These are phyloP conservation scores for Coregonus suidteri DNA, from an alignment of 2,797 vertebrate species.

Conservation along the genomic window DNA sequence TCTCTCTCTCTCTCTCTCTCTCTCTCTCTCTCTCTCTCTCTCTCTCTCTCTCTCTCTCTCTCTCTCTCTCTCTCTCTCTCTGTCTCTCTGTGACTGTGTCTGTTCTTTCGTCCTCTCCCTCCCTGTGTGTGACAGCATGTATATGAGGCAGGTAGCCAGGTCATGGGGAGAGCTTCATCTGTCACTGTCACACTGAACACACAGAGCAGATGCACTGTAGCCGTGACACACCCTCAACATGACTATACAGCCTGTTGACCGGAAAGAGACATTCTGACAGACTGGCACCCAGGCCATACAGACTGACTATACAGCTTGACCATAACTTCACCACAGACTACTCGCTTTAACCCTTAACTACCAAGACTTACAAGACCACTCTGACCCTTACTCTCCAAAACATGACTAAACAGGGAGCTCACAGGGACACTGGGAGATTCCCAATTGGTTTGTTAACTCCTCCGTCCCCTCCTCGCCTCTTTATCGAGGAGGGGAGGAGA, in stretches of 20 bases:
- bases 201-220: constrained; percentile 31
- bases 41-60: no score
- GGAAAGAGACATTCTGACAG: constrained; percentile 1
- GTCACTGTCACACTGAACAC: constrained; percentile 46
- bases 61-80: neutral
- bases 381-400: neutral
- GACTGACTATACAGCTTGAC: neutral
- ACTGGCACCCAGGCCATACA: neutral
- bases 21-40: no score
- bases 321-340: no score
- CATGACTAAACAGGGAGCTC: neutral
- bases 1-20: no score
- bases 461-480: no score
- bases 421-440: neutral
- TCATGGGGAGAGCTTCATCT: constrained; percentile 72
- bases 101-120: constrained; percentile 20
- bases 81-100: constrained; percentile 10
- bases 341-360: no score
- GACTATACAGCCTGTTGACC: constrained; percentile 26
- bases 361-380: neutral
- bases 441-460: no score
- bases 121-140: constrained; percentile 13
- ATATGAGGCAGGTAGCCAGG: constrained; percentile 37
- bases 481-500: no score
- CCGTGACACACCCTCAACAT: constrained; percentile 23